Percentiles rank a stretch among this genome's conserved stretches.
Conservation (phyloP, 2,113 vertebrate species). For the Sturnus vulgaris region DNA sequence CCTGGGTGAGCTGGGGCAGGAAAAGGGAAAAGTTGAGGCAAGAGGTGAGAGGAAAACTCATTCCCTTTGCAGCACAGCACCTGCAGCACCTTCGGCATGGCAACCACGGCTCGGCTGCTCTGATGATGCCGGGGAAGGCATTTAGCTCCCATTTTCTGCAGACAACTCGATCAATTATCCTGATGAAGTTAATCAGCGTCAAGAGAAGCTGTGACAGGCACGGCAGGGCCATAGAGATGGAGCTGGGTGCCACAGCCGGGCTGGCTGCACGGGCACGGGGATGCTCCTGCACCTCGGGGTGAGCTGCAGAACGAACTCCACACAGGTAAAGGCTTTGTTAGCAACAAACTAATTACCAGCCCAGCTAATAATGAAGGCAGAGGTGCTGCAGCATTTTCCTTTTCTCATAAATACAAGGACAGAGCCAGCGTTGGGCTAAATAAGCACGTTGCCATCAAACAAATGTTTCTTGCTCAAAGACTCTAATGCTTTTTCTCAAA, state of each 20-base stretch:
- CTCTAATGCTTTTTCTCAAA: background rate
- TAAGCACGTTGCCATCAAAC: fast-evolving
- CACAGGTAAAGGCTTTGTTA: background rate
- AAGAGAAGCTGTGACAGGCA: background rate
- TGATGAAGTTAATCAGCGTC: conserved; percentile 61
- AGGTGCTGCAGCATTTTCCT: background rate
- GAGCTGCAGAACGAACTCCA: background rate
- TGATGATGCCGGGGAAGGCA: background rate
- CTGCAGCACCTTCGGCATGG: background rate
- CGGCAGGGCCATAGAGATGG: background rate
- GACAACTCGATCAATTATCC: conserved; percentile 49
- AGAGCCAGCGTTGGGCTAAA: fast-evolving
- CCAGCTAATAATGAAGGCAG: background rate
- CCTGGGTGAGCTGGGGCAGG: background rate
- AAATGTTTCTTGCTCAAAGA: background rate
- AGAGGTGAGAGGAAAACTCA: background rate
- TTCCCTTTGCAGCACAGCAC: background rate
- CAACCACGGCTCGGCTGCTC: background rate
- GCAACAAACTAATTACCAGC: background rate
- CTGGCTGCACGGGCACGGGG: fast-evolving
- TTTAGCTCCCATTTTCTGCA: conserved; percentile 41
- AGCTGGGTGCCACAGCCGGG: background rate
- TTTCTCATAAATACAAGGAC: background rate
- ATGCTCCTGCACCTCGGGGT: fast-evolving
- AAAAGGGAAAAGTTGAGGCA: background rate